Evolutionary conservation across 2,888 invertebrate species (phyloP).

Genomic region (Rhingia campestris): DNA sequence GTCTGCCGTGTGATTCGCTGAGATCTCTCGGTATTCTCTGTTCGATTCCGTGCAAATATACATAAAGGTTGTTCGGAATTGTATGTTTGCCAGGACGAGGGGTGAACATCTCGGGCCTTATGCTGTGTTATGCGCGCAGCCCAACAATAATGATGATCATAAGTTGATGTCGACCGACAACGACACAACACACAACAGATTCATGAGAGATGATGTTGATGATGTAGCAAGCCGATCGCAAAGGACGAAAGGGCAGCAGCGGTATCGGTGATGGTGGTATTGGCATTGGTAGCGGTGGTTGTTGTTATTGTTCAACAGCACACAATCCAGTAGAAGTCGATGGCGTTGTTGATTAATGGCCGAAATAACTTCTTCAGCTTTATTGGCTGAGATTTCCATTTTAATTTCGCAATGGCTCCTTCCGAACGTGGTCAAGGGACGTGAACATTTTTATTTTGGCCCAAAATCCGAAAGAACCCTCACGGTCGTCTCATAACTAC

Average conservation of each 20-base stretch:
- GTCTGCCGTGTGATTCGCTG: conserved; percentile 73
- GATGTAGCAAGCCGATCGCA: conserved; percentile 51
- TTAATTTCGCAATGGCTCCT: conserved; percentile 72
- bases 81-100: conserved; percentile 29
- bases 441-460: conserved; percentile 23
- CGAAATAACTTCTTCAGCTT: conserved; percentile 77
- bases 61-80: conserved; percentile 66
- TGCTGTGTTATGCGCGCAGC: conserved; percentile 69
- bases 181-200: conserved; percentile 74
- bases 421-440: conserved; percentile 4
- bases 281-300: conserved; percentile 9
- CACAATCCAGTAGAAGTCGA: conserved; percentile 55
- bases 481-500: conserved; percentile 37
- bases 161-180: conserved; percentile 75
- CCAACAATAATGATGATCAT: conserved; percentile 74
- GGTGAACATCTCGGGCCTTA: conserved; percentile 47
- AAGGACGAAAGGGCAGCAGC: conserved; percentile 24
- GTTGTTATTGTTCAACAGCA: conserved; percentile 24
- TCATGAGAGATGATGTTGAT: conserved; percentile 74
- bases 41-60: conserved; percentile 60
- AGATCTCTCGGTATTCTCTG: conserved; percentile 41
- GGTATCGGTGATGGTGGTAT: neutral
- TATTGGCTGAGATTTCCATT: conserved; percentile 76
- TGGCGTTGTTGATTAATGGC: conserved; percentile 77
- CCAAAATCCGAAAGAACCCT: conserved; percentile 46